Percentiles rank a stretch among this genome's conserved stretches.
phyloP scores from a whole-genome alignment of 2,797 vertebrate genomes.

The Takifugu ocellatus region DNA sequence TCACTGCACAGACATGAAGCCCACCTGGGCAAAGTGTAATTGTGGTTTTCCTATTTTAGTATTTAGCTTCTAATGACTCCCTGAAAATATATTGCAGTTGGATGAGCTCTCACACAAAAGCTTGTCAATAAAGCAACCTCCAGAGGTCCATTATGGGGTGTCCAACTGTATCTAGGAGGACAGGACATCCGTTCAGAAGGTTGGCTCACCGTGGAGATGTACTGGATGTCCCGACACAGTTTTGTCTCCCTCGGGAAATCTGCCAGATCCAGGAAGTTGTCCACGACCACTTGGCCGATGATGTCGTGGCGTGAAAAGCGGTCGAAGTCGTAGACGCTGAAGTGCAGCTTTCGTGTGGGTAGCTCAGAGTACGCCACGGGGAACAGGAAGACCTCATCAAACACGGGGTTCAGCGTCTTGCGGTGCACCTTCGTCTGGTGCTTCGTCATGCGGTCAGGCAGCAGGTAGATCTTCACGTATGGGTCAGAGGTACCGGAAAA shows the following conservation, averaged over 20 bases:
- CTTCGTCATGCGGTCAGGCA: constrained; percentile 96
- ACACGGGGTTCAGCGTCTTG: constrained; percentile 96
- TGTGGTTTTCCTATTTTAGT: too few relatives aligned
- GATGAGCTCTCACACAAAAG: neutral
- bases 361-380: constrained; percentile 93
- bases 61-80: too few relatives aligned
- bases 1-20: too few relatives aligned
- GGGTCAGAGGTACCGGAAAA: constrained; percentile 98
- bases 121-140: neutral
- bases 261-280: constrained; percentile 97
- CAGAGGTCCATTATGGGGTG: constrained; percentile 12
- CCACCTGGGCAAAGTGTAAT: too few relatives aligned
- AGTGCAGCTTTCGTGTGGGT: constrained; percentile 92
- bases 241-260: constrained; percentile 97
- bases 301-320: constrained; percentile 97
- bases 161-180: constrained; percentile 8
- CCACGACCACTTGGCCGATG: constrained; percentile 96
- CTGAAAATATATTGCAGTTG: too few relatives aligned
- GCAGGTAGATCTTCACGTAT: constrained; percentile 97
- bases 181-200: neutral
- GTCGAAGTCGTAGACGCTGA: constrained; percentile 98
- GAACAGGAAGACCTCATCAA: constrained; percentile 99
- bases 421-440: constrained; percentile 99
- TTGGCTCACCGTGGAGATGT: constrained; percentile 92
- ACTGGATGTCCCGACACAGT: constrained; percentile 93